Evolutionary conservation across 2,113 vertebrate species (phyloP).

Genomic region (Petrocephalus microphthalmus): DNA sequence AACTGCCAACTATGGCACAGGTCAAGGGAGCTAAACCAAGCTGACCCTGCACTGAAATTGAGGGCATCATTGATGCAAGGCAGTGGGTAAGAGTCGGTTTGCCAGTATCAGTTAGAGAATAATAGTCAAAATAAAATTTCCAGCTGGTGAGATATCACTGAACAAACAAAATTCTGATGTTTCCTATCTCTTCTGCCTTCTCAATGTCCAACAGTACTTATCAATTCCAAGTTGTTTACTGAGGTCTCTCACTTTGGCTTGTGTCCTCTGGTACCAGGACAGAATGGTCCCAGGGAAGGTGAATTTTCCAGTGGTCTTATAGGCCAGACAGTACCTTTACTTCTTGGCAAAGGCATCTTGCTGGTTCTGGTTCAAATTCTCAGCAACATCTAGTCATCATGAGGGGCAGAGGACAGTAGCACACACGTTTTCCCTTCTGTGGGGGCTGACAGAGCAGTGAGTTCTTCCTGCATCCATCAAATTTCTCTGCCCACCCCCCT

Average conservation of each 20-base stretch:
- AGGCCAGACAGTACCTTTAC: background rate
- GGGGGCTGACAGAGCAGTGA: background rate
- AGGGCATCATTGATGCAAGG: background rate
- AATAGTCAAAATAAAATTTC: background rate
- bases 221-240: background rate
- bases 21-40: background rate
- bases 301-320: background rate
- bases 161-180: background rate
- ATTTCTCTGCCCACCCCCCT: background rate
- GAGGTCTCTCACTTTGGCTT: background rate
- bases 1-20: background rate
- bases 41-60: background rate
- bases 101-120: background rate
- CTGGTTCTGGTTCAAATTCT: background rate
- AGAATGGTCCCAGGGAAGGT: background rate
- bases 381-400: background rate
- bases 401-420: background rate
- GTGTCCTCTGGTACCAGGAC: background rate
- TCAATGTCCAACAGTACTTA: background rate
- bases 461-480: background rate
- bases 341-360: background rate
- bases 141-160: background rate
- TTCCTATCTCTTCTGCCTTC: background rate
- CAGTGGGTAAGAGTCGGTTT: background rate
- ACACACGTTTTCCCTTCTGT: background rate